Evolutionary conservation across 2,888 invertebrate species (phyloP).

Genomic region (Euphydryas editha): DNA sequence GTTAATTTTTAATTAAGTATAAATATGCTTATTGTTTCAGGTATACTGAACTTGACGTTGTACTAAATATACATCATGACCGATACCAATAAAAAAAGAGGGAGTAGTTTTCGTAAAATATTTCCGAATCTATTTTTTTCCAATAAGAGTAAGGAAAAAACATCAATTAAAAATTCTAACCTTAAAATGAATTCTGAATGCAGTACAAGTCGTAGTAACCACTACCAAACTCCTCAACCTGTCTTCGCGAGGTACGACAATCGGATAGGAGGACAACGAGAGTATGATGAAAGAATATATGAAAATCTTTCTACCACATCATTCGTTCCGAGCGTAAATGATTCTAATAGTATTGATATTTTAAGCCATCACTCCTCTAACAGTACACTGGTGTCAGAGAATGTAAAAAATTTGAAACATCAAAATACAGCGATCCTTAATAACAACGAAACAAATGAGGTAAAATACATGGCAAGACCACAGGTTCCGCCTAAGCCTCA

Average conservation of each 20-base stretch:
- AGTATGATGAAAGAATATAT: constrained; percentile 66
- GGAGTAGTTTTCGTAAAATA: constrained; percentile 69
- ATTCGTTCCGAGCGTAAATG: constrained; percentile 49
- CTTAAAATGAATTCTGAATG: constrained; percentile 42
- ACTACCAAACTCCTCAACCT: constrained; percentile 65
- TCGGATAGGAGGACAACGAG: constrained; percentile 44
- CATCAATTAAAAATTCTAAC: constrained; percentile 50
- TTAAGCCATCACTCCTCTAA: constrained; percentile 69
- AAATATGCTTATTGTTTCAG: constrained; percentile 44
- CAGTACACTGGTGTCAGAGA: constrained; percentile 73
- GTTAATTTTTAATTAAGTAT: background rate
- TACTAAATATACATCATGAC: constrained; percentile 53
- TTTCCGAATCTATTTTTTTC: constrained; percentile 70
- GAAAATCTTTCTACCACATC: constrained; percentile 65
- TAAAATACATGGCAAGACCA: constrained; percentile 57
- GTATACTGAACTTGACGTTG: constrained; percentile 12
- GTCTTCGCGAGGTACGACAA: constrained; percentile 55
- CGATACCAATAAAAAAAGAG: constrained; percentile 66
- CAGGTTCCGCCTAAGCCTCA: constrained; percentile 58
- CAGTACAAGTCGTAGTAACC: constrained; percentile 54
- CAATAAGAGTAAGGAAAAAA: constrained; percentile 62
- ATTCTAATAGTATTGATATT: constrained; percentile 51
- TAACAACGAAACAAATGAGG: constrained; percentile 46
- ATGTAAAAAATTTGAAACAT: constrained; percentile 49
- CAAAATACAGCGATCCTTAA: constrained; percentile 28